Evolutionary conservation across 1,140 invertebrate species (phyloP).

Genomic region (Drosophila arawakana): DNA sequence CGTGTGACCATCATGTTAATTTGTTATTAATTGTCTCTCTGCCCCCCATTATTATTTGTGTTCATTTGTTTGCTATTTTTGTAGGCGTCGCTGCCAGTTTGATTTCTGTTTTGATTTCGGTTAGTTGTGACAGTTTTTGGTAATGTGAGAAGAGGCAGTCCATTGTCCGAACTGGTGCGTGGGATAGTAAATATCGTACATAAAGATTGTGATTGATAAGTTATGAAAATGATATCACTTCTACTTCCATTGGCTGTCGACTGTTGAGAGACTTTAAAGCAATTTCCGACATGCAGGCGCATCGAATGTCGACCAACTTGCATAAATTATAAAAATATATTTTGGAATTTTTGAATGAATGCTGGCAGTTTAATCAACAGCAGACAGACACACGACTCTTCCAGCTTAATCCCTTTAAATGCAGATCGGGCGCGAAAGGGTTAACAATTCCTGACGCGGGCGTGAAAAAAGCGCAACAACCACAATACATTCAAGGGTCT

Average conservation of each 20-base stretch:
- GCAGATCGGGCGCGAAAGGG: constrained; percentile 68
- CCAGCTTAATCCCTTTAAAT: constrained; percentile 61
- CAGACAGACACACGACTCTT: constrained; percentile 73
- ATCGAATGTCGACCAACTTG: constrained; percentile 71
- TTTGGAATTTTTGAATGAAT: constrained; percentile 36
- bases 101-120: constrained; percentile 57
- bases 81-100: constrained; percentile 29
- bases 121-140: constrained; percentile 41
- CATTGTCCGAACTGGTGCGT: constrained; percentile 12
- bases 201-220: constrained; percentile 10
- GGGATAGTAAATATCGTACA: constrained; percentile 31
- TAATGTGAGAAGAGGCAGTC: constrained; percentile 29
- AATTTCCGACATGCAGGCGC: constrained; percentile 67
- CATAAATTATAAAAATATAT: constrained; percentile 71
- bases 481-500: constrained; percentile 20
- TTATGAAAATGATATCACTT: constrained; percentile 1
- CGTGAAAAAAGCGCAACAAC: constrained; percentile 78
- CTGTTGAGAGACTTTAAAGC: constrained; percentile 39
- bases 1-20: constrained; percentile 82
- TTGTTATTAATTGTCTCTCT: constrained; percentile 81
- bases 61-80: constrained; percentile 44
- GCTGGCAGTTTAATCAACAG: constrained; percentile 70
- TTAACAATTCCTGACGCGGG: constrained; percentile 57
- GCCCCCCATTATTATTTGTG: constrained; percentile 44
- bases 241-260: constrained; percentile 23